Base-by-base conservation (phyloP, 1,140 invertebrate species). In the Platyura marginata region DNA sequence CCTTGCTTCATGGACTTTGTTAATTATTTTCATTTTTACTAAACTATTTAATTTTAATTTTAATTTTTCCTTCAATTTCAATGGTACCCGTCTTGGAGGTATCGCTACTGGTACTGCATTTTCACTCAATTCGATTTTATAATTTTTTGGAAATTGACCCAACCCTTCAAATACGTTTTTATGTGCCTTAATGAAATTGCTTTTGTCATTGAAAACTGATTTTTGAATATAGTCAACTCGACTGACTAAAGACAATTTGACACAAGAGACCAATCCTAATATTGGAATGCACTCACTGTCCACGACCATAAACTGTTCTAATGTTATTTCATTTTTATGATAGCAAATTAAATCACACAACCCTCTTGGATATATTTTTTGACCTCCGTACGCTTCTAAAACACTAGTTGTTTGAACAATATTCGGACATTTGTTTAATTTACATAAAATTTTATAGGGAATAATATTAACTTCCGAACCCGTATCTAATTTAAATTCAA, bases 1-100 rank as follows among this genome's bases (percentile, higher is more conserved):
- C 9, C 47, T 51, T 19, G 48, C 47, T 35, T 49, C 45, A 42
- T 54, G 49, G 29, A 57, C 51, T 49, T 51, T 47, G 29, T 46
- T 21, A 18, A 64, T 51, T 33, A 61, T 46, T 11, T 45, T 48
- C 16, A 42, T 25, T 15, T 39, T 33, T 16, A 32, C 44, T 34
- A 60, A 19, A 16, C 51, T 43, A 40, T 55, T 41, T 16, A 59
- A 47, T 29, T 42, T 46, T 15, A 29, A 21, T 44, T 51, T 55
- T 23, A 57, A 38, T 42, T 46, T 44, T 13, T 48, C 43, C 13
- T 41, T 41, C 11, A 57, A 32, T n/a, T 47, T 42, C 32, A 48
- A 38, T 42, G 52, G 46, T 35, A 48, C 38, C 47, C 45, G 44
- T 43, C 45, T 39, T 41, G 46, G 40, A 35, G 50, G 40, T 40